Conservation (phyloP, 2,888 invertebrate species). For the Eupithecia subumbrata region DNA sequence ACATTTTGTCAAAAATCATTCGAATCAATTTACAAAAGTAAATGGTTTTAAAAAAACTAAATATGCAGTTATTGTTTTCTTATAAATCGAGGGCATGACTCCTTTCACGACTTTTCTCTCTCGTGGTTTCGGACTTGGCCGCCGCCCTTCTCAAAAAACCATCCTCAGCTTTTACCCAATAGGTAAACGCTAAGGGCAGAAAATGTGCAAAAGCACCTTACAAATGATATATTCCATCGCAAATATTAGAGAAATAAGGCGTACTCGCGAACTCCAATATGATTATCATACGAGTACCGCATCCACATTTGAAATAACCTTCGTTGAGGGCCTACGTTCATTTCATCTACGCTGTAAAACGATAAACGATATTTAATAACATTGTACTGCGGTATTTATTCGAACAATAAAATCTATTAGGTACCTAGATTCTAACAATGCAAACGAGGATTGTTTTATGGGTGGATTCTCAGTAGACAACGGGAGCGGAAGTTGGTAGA, state of each 20-base stretch:
- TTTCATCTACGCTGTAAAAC: background rate
- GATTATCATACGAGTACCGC: constrained; percentile 32
- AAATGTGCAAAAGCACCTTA: background rate
- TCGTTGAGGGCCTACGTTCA: constrained; percentile 34
- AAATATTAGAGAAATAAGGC: constrained; percentile 12
- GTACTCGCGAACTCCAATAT: constrained; percentile 31
- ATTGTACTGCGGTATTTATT: background rate
- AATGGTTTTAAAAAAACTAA: too few relatives aligned
- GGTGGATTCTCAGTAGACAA: background rate
- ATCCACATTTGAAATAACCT: constrained; percentile 48
- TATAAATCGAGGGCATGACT: too few relatives aligned
- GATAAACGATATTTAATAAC: background rate
- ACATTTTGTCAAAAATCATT: too few relatives aligned
- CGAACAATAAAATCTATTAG: background rate
- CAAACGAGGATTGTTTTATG: background rate
- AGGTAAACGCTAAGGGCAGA: background rate
- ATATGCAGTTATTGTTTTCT: too few relatives aligned
- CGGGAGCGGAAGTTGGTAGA: background rate
- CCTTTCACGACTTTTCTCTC: too few relatives aligned
- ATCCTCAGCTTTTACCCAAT: too few relatives aligned
- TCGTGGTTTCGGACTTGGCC: too few relatives aligned
- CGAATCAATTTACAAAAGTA: too few relatives aligned
- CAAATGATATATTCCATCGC: background rate
- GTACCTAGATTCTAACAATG: background rate
- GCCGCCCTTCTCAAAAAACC: too few relatives aligned